These are phyloP conservation scores for Molossus alvarezi DNA, from an alignment of 2,797 vertebrate genomes.

Conservation along the genomic window DNA sequence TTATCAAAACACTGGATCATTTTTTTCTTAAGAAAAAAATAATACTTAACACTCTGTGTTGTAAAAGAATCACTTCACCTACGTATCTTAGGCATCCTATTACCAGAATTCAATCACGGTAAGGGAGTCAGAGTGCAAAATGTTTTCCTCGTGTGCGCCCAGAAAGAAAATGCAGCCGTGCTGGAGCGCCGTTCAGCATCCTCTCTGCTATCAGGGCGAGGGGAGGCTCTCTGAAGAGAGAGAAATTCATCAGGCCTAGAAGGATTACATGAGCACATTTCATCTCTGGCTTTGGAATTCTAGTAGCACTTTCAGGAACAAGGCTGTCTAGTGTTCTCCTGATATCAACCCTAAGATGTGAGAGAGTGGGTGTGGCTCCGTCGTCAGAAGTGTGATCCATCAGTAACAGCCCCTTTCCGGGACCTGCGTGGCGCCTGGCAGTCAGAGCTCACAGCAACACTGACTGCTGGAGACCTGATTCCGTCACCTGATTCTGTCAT, in stretches of 20 bases:
- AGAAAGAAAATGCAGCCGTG: not conserved
- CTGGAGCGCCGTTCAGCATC: not conserved
- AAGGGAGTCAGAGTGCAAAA: not conserved
- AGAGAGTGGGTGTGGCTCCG: not conserved
- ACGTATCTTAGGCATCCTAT: not conserved
- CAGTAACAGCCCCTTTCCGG: not conserved
- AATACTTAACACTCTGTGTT: not conserved
- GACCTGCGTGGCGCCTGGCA: not conserved
- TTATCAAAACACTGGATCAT: not conserved
- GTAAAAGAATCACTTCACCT: not conserved
- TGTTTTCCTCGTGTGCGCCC: not conserved
- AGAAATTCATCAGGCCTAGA: not conserved
- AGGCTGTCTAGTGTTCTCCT: slow-evolving; percentile 6
- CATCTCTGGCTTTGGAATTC: not conserved
- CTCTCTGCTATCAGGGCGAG: not conserved
- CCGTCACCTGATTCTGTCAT: not conserved
- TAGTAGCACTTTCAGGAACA: not conserved
- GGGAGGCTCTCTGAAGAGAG: not conserved
- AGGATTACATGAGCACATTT: not conserved
- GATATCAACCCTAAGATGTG: not conserved
- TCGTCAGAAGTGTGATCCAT: not conserved
- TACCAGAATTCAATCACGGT: slow-evolving; percentile 1
- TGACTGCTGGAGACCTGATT: not conserved
- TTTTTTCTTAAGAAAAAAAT: not conserved
- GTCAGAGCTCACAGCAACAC: not conserved